A percentile compares a stretch with the other conserved stretches of the same genome.
phyloP scores from a whole-genome alignment of 1,140 invertebrate species.

The Euura saliciscinereae region DNA sequence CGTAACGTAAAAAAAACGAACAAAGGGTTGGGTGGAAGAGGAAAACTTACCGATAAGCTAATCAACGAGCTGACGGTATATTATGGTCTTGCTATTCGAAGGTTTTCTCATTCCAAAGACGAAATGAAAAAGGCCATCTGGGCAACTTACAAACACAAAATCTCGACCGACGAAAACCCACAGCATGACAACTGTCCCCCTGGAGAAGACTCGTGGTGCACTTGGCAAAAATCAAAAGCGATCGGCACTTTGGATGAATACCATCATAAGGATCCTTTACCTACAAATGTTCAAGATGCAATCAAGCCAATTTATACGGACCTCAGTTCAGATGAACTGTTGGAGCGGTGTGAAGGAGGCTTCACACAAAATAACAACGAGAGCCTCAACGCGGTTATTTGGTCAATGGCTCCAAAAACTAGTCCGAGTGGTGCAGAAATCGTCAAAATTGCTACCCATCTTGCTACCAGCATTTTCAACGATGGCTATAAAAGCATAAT shows the following conservation, averaged over 20 bases:
- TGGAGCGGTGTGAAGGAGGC: slow-evolving; percentile 20
- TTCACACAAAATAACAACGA: slow-evolving; percentile 17
- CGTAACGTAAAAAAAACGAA: too few relatives aligned
- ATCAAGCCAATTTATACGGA: slow-evolving; percentile 19
- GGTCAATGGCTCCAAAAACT: slow-evolving; percentile 20
- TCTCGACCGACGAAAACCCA: slow-evolving; percentile 11
- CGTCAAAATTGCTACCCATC: slow-evolving; percentile 21
- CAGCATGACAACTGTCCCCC: slow-evolving; percentile 17
- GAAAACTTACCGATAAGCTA: slow-evolving; percentile 23
- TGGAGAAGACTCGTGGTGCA: slow-evolving; percentile 20
- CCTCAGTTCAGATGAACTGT: slow-evolving; percentile 10
- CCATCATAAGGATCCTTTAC: slow-evolving; percentile 10
- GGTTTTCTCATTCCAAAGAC: slow-evolving; percentile 23
- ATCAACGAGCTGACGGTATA: slow-evolving; percentile 25
- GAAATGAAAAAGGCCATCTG: slow-evolving; percentile 23
- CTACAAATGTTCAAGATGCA: slow-evolving; percentile 14
- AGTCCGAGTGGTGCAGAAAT: slow-evolving; percentile 17
- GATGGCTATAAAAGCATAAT: slow-evolving; percentile 22
- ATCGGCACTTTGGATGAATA: not conserved
- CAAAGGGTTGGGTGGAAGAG: slow-evolving; percentile 18
- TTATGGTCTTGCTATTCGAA: slow-evolving; percentile 30
- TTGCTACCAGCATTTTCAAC: slow-evolving; percentile 17
- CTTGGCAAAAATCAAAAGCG: not conserved
- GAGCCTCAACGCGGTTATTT: slow-evolving; percentile 17
- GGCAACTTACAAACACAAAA: slow-evolving; percentile 15